Evolutionary conservation across 2,888 invertebrate species (phyloP), one percentile per base, ranked within the genome.

Genomic region (Tethea ocularis): DNA sequence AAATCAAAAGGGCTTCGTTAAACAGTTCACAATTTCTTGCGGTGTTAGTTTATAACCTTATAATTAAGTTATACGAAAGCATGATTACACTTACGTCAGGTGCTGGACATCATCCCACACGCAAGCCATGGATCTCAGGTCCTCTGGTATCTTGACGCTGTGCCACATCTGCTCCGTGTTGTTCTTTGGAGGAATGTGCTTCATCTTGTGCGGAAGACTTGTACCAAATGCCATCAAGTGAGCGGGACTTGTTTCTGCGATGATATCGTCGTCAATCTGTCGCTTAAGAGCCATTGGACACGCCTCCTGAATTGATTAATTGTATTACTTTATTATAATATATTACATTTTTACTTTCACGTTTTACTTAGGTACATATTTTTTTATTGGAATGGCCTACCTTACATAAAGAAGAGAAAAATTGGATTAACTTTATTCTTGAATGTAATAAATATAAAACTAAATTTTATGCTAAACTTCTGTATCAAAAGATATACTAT

Each of bases 91-190:
- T 81, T 65, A 94, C 94, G 93, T 93, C 7, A 96, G 86, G 78
- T 95, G 91, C 22, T 93, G 91, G 52, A 96, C 94, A n/a, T 94
- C 94, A 15, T 94, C 91, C 95, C 95, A 95, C 1, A 95, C 94
- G 53, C 90, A 89, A 0, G 94, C 87, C 95, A 95, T 95, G 0
- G 92, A 87, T 59, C 93, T 90, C 20, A 96, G 78, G 52, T 95
- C 94, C 56, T 93, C 86, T 0, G 95, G 95, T 54, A 95, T 93
- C 62, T 89, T 78, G 58, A 94, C 94, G 10, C 87, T 79, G 33
- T 94, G 77, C 95, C 95, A 95, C 67, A 88, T 89, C 53, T 88
- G 78, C 52, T 90, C 75, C 0, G 94, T 93, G 36, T 92, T 88
- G 77, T 94, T 94, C 36, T 79, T 81, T 0, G 95, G 94, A 10